A percentile compares a stretch with the other conserved stretches of the same genome.
These are phyloP conservation scores for Bombus pyrosoma DNA, from an alignment of 1,140 invertebrate species.

Conservation along the genomic window DNA sequence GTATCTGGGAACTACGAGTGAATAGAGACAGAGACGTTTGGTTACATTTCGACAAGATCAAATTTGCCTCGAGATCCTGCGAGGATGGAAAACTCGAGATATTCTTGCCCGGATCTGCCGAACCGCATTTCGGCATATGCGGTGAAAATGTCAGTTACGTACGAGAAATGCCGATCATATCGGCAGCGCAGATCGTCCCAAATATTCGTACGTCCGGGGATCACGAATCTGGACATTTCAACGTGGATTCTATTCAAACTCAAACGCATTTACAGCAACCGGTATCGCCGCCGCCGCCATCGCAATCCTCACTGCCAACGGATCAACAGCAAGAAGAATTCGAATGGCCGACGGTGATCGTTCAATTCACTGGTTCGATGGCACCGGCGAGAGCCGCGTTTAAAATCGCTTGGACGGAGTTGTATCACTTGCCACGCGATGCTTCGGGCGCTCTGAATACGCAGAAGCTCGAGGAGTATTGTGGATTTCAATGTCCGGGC, in stretches of 20 bases:
- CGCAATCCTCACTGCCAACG: not conserved
- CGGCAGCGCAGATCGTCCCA: conserved; percentile 87
- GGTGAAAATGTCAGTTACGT: conserved; percentile 91
- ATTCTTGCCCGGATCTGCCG: conserved; percentile 86
- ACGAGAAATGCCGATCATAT: conserved; percentile 89
- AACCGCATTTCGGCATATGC: conserved; percentile 90
- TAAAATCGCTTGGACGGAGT: conserved; percentile 94
- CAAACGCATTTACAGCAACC: conserved; percentile 4
- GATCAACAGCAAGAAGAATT: conserved; percentile 58
- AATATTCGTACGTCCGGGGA: conserved; percentile 77
- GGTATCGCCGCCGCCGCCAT: not conserved
- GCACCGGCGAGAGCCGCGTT: conserved; percentile 91
- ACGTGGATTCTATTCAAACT: not conserved
- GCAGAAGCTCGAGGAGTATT: conserved; percentile 85
- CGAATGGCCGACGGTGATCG: conserved; percentile 85
- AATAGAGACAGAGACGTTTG: conserved; percentile 91
- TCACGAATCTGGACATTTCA: not conserved
- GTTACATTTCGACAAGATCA: conserved; percentile 93
- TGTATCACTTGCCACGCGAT: conserved; percentile 93
- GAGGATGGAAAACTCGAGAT: conserved; percentile 93
- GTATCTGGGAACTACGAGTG: conserved; percentile 93
- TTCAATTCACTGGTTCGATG: conserved; percentile 88
- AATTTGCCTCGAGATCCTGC: conserved; percentile 90
- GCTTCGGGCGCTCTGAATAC: conserved; percentile 90
- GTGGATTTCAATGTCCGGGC: conserved; percentile 93